Evolutionary conservation across 2,888 invertebrate genomes (phyloP), one percentile per base, ranked within the genome.

Genomic region (Campoletis raptor): DNA sequence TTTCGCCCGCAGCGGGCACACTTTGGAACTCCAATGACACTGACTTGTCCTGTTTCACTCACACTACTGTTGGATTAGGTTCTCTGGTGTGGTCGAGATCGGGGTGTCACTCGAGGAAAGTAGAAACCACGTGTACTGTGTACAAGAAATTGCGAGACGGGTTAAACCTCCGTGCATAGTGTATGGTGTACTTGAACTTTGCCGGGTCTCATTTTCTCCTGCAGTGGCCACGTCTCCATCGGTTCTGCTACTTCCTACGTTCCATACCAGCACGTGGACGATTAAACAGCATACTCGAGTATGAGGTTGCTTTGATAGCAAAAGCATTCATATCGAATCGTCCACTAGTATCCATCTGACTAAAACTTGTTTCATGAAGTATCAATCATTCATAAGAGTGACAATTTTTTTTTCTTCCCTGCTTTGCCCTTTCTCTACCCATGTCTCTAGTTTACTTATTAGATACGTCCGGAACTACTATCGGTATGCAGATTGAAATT

Each of bases 1-100:
- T 89, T 89, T 88, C 79, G 86, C 86, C 83, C 66, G 57, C 76
- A 57, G 80, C 61, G 64, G 37, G 73, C 61, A 69, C 74, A 85
- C 82, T 77, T 80, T 73, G 70, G 12, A 45, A 77, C 79, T 69
- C 54, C 76, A 73, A 74, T 72, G 85, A 82, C 61, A 72, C 80
- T 77, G 66, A 57, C 74, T 74, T 70, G 48, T 73, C 73, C 37
- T 15, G 61, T 73, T 81, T 42, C 48, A 73, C 81, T 81, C 37
- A 37, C 54, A 40, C n/a, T 30, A 77, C n/a, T 30, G 45, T 40
- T 76, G 76, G 30, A 48, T 72, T 81, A 45, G 36, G 24, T 76
- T 81, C 72, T 40, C 54, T 30, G 52, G 54, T 78, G 73, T 69
- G 78, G 77, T 64, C 66, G 52, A 64, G 81, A 37, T 64, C n/a